phyloP scores from a whole-genome alignment of 2,797 vertebrate species.

The Aldrovandia affinis region DNA sequence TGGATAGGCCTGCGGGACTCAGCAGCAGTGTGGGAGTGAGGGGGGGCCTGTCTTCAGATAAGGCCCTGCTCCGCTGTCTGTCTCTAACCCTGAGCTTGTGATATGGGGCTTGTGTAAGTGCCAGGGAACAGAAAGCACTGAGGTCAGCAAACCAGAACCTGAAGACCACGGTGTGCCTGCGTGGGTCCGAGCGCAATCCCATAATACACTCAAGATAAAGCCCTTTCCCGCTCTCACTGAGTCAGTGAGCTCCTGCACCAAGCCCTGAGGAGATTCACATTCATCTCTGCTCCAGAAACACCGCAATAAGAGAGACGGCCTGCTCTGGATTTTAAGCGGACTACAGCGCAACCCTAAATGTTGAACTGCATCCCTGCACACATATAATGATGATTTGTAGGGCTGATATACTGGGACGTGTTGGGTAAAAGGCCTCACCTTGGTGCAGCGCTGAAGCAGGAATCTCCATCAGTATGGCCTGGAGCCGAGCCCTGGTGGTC shows the following conservation, averaged over 20 bases:
- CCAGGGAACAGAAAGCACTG: background rate
- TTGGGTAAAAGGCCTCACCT: conserved; percentile 14
- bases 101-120: background rate
- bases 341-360: no score
- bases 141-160: background rate
- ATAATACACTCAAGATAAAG: background rate
- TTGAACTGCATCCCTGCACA: no score
- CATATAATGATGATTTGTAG: background rate
- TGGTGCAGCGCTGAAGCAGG: conserved; percentile 11
- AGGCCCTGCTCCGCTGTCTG: background rate
- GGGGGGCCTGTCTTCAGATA: background rate
- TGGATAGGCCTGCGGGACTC: background rate
- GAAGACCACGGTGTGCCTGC: background rate
- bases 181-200: background rate
- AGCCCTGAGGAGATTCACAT: background rate
- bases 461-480: conserved; percentile 60
- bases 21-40: background rate
- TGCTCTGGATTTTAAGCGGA: no score
- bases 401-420: background rate
- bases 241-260: background rate
- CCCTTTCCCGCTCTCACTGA: background rate
- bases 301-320: no score
- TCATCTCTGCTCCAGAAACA: no score
- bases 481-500: conserved; percentile 61
- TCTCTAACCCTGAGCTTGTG: background rate